phyloP scores from a whole-genome alignment of 2,888 invertebrate genomes.

The Cephus pulcher region DNA sequence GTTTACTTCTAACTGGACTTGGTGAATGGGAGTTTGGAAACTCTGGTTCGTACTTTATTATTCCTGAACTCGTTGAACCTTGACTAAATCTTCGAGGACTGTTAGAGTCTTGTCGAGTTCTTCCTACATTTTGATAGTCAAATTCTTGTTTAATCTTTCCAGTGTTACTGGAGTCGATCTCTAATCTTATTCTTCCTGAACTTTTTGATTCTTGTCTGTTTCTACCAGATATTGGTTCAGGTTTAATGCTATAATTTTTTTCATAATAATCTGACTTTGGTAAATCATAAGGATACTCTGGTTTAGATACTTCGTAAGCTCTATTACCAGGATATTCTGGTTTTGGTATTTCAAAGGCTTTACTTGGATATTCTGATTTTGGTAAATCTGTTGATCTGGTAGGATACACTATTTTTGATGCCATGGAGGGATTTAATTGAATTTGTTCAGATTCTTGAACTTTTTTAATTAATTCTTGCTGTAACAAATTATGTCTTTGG shows the following conservation, averaged over 20 bases:
- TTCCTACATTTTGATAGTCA: background rate
- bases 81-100: background rate
- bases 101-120: background rate
- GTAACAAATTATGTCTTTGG: conserved; percentile 58
- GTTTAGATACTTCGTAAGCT: background rate
- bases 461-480: conserved; percentile 50
- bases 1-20: background rate
- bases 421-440: background rate
- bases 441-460: conserved; percentile 31
- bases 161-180: background rate
- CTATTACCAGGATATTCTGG: background rate
- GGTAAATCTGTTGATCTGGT: background rate
- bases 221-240: background rate
- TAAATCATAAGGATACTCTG: background rate
- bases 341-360: too few relatives aligned
- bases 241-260: background rate
- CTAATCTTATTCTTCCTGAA: background rate
- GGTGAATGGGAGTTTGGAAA: conserved; percentile 25
- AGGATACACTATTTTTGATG: background rate
- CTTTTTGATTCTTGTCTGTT: background rate
- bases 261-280: background rate
- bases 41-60: background rate
- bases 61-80: background rate
- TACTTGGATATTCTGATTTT: background rate
- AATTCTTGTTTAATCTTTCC: background rate